Percentiles rank a stretch among this genome's conserved stretches.
Evolutionary conservation across 2,797 vertebrate species (phyloP).

Genomic region (Halcyon badia): DNA sequence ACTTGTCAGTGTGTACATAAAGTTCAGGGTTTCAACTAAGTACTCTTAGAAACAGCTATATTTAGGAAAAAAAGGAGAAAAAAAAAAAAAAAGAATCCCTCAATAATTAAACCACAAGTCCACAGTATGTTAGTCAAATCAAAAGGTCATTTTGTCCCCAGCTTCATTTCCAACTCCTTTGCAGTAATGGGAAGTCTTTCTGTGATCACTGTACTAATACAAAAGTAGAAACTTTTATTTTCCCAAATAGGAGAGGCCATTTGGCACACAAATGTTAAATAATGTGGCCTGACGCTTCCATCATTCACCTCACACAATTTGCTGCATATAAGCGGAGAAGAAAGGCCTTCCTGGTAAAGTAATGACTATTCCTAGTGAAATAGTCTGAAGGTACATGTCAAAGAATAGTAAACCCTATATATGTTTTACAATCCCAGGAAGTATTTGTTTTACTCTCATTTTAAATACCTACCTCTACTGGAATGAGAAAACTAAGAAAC

Average conservation of each 20-base stretch:
- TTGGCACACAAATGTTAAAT: slow-evolving; percentile 52
- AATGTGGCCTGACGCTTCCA: background rate
- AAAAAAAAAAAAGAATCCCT: background rate
- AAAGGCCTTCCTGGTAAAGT: slow-evolving; percentile 12
- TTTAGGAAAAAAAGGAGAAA: background rate
- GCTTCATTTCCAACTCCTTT: background rate
- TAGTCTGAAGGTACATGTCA: slow-evolving; percentile 8
- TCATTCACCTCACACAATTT: slow-evolving; percentile 11
- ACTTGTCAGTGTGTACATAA: background rate
- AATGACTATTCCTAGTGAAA: background rate
- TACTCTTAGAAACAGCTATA: background rate
- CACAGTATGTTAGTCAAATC: background rate
- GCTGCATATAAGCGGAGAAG: background rate
- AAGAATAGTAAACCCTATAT: slow-evolving; percentile 27
- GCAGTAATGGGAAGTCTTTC: background rate
- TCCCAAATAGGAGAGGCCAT: background rate
- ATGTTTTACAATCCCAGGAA: background rate
- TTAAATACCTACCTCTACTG: slow-evolving; percentile 1
- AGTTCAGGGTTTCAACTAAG: background rate
- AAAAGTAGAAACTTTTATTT: background rate
- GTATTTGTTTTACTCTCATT: background rate
- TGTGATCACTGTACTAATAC: background rate
- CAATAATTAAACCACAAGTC: background rate
- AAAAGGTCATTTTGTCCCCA: background rate
- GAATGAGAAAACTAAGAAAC: background rate